phyloP scores from a whole-genome alignment of 2,797 vertebrate genomes.

The Sebastes minor region DNA sequence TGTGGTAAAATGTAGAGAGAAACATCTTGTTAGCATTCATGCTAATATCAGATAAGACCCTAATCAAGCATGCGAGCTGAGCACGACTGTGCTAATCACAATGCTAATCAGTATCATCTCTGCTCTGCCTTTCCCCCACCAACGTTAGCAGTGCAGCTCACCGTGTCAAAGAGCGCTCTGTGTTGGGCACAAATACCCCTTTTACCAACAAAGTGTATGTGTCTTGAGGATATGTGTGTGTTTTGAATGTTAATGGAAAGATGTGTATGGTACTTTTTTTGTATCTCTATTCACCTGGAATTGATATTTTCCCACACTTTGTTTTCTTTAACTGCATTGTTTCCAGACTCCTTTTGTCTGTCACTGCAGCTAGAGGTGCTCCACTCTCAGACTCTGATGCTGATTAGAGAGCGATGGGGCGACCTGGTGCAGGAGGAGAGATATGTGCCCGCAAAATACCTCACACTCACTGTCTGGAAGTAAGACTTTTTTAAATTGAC shows the following conservation, averaged over 20 bases:
- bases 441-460: slow-evolving; percentile 94
- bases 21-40: slow-evolving; percentile 26
- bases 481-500: slow-evolving; percentile 75
- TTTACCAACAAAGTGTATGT: slow-evolving; percentile 56
- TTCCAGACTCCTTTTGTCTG: slow-evolving; percentile 95
- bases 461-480: slow-evolving; percentile 98
- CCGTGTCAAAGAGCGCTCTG: slow-evolving; percentile 74
- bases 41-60: slow-evolving; percentile 47
- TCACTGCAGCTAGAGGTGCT: slow-evolving; percentile 98
- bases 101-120: slow-evolving; percentile 73
- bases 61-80: slow-evolving; percentile 62
- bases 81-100: slow-evolving; percentile 63
- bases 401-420: slow-evolving; percentile 97
- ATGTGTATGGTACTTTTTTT: slow-evolving; percentile 26
- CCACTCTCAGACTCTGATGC: slow-evolving; percentile 97
- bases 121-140: slow-evolving; percentile 41
- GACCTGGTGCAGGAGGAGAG: slow-evolving; percentile 98
- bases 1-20: background rate
- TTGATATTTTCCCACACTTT: slow-evolving; percentile 28
- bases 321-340: slow-evolving; percentile 81
- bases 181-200: slow-evolving; percentile 70
- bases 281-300: slow-evolving; percentile 31
- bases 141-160: slow-evolving; percentile 33
- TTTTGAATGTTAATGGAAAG: slow-evolving; percentile 59
- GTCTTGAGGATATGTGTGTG: slow-evolving; percentile 32